These are phyloP conservation scores for Progne subis DNA, from an alignment of 2,113 vertebrate genomes.

Conservation along the genomic window DNA sequence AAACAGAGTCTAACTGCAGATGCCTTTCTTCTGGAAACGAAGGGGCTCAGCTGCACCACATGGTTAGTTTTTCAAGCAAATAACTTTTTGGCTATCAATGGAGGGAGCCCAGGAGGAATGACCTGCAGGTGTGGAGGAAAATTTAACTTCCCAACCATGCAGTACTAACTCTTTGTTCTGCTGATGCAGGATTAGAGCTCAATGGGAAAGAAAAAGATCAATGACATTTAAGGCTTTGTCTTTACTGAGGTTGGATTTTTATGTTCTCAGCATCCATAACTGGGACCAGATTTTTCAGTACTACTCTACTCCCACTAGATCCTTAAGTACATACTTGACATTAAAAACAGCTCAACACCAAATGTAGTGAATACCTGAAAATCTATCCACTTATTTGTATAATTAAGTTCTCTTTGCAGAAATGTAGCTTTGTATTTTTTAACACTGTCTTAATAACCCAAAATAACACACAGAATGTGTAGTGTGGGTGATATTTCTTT, in stretches of 20 bases:
- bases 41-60: constrained; percentile 53
- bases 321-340: background rate
- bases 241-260: constrained; percentile 36
- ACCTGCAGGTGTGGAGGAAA: constrained; percentile 61
- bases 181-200: constrained; percentile 60
- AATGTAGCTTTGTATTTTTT: background rate
- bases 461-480: background rate
- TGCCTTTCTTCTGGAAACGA: constrained; percentile 35
- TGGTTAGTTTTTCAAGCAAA: constrained; percentile 66
- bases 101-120: constrained; percentile 48
- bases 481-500: background rate
- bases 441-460: background rate
- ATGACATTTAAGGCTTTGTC: constrained; percentile 50
- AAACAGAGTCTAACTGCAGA: constrained; percentile 27
- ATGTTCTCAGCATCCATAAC: constrained; percentile 55
- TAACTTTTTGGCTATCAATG: constrained; percentile 48
- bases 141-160: constrained; percentile 54
- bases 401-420: background rate
- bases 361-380: constrained; percentile 14
- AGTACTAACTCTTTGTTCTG: constrained; percentile 58
- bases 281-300: constrained; percentile 51
- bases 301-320: background rate
- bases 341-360: constrained; percentile 10
- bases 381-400: constrained; percentile 7
- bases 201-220: constrained; percentile 61